phyloP scores from a whole-genome alignment of 2,888 invertebrate genomes.

The Dusona sp. region DNA sequence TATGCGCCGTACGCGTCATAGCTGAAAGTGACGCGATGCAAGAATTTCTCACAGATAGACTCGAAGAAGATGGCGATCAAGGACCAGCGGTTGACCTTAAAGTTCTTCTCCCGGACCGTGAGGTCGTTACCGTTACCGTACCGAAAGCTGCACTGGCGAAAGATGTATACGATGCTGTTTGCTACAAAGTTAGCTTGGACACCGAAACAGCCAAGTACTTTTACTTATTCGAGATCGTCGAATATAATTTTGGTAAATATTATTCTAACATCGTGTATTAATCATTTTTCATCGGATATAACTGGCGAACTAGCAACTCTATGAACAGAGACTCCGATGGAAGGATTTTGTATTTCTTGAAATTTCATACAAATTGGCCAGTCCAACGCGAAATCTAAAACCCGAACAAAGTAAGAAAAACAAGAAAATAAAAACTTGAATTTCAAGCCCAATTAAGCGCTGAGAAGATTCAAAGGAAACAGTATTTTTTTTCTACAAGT shows the following conservation, averaged over 20 bases:
- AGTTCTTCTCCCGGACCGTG: constrained; percentile 95
- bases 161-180: constrained; percentile 95
- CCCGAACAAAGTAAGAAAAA: background rate
- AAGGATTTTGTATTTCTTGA: too few species aligned
- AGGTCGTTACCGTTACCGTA: constrained; percentile 94
- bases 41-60: constrained; percentile 95
- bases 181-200: constrained; percentile 93
- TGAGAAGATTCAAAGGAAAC: background rate
- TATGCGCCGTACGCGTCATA: constrained; percentile 98
- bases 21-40: constrained; percentile 99
- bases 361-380: too few species aligned
- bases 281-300: background rate
- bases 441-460: background rate
- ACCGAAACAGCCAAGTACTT: constrained; percentile 95
- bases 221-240: constrained; percentile 98
- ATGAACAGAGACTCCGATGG: too few species aligned
- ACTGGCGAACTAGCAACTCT: too few species aligned
- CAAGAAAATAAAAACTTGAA: background rate
- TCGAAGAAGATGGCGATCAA: constrained; percentile 92
- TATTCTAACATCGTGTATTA: background rate
- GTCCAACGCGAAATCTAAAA: background rate
- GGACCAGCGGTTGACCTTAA: constrained; percentile 91
- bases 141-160: constrained; percentile 95
- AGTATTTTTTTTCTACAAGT: background rate
- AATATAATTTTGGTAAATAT: constrained; percentile 95